phyloP scores from a whole-genome alignment of 53 echinoderm and acorn worm species.

The Pentamera pediparva region DNA sequence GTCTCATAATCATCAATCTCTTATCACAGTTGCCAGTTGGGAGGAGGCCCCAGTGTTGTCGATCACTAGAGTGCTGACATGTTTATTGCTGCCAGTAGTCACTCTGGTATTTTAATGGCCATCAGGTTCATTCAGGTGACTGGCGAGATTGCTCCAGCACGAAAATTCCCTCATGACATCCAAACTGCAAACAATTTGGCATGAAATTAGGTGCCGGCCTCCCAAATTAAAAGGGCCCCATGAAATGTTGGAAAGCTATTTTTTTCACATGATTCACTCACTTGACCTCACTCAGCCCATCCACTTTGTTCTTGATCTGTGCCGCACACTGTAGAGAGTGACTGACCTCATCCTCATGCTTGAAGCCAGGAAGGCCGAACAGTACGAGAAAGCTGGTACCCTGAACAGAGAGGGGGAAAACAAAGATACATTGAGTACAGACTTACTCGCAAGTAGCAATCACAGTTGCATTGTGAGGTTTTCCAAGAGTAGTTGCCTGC shows the following conservation, averaged over 20 bases:
- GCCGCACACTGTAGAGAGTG: constrained; percentile 92
- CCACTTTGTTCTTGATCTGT: constrained; percentile 63
- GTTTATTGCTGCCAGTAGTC: no score
- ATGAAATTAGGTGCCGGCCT: not conserved
- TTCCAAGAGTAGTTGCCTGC: no score
- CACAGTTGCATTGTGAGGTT: no score
- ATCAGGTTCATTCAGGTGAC: no score
- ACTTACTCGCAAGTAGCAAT: no score
- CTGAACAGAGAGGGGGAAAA: constrained; percentile 23
- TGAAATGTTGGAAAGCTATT: not conserved
- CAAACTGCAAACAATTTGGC: not conserved
- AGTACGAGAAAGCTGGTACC: constrained; percentile 89
- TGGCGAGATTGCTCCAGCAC: no score
- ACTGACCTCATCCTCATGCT: constrained; percentile 91
- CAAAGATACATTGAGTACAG: no score
- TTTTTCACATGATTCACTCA: not conserved
- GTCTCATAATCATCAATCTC: no score
- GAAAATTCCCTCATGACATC: not conserved
- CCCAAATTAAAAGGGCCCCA: not conserved
- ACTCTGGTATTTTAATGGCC: no score
- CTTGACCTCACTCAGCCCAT: constrained; percentile 75
- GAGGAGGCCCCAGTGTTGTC: no score
- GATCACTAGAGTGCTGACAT: no score
- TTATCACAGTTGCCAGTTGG: not conserved
- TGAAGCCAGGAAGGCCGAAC: constrained; percentile 95